Percentiles rank a stretch among this genome's conserved stretches.
Conservation (phyloP, 2,113 vertebrate genomes). For the Carassius carassius region DNA sequence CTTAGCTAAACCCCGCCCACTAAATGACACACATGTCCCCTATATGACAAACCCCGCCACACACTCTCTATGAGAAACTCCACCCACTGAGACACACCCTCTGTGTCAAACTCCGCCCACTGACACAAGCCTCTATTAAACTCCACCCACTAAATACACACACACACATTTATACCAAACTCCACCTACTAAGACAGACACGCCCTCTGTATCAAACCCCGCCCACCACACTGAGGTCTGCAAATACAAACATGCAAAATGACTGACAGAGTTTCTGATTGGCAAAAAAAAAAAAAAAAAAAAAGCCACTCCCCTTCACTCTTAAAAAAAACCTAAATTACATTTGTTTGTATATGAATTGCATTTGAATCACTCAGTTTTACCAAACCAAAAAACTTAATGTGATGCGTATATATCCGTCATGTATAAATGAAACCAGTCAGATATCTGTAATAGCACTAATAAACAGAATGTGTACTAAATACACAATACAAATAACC, state of each 20-base stretch:
- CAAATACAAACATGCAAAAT: too few species aligned
- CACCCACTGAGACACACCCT: too few species aligned
- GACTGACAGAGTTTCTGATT: background rate
- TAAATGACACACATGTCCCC: too few species aligned
- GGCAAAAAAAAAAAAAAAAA: background rate
- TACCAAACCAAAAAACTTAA: background rate
- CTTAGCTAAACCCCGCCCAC: background rate
- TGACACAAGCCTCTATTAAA: background rate
- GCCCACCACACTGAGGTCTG: background rate
- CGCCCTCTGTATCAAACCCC: background rate
- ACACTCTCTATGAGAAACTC: too few species aligned
- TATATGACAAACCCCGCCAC: too few species aligned
- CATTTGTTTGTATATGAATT: background rate
- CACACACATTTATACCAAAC: background rate
- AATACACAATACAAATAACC: too few species aligned
- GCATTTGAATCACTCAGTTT: background rate
- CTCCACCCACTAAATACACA: background rate
- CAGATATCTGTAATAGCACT: background rate
- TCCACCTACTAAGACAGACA: background rate
- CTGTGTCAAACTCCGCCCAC: background rate
- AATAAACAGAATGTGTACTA: background rate
- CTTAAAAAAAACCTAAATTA: background rate
- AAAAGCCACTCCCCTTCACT: background rate
- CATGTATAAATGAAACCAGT: too few species aligned
- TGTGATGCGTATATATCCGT: background rate